Evolutionary conservation across 2,113 vertebrate genomes (phyloP).

Genomic region (Actinemys pallida): DNA sequence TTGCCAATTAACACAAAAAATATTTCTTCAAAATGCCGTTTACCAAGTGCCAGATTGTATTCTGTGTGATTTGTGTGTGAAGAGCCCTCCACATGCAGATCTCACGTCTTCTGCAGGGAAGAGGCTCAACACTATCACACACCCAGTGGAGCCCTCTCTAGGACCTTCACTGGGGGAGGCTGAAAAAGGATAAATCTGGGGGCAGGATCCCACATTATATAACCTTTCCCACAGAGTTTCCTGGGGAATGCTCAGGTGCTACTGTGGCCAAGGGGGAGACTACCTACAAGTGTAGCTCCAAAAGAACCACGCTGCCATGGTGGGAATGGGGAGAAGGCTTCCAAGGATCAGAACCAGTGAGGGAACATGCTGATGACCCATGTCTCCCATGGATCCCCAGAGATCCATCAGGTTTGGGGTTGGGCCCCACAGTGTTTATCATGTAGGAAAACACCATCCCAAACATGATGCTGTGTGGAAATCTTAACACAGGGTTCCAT

Average conservation of each 20-base stretch:
- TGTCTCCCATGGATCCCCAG: no score
- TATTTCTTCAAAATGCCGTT: background rate
- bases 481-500: background rate
- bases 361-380: no score
- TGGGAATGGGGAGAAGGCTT: background rate
- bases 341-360: background rate
- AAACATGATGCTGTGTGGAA: background rate
- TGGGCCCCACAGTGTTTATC: background rate
- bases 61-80: accelerated
- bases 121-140: accelerated
- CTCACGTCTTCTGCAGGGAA: background rate
- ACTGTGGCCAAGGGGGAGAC: background rate
- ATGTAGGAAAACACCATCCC: background rate
- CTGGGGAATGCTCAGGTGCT: background rate
- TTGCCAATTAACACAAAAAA: background rate
- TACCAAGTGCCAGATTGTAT: background rate
- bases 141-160: accelerated
- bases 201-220: background rate
- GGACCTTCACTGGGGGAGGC: accelerated
- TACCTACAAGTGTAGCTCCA: background rate
- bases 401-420: background rate
- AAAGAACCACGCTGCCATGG: background rate
- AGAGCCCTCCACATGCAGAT: accelerated
- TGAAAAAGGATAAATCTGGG: background rate
- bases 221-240: background rate